Conservation (phyloP, 2,888 invertebrate species). For the Drosophila barbarae region DNA sequence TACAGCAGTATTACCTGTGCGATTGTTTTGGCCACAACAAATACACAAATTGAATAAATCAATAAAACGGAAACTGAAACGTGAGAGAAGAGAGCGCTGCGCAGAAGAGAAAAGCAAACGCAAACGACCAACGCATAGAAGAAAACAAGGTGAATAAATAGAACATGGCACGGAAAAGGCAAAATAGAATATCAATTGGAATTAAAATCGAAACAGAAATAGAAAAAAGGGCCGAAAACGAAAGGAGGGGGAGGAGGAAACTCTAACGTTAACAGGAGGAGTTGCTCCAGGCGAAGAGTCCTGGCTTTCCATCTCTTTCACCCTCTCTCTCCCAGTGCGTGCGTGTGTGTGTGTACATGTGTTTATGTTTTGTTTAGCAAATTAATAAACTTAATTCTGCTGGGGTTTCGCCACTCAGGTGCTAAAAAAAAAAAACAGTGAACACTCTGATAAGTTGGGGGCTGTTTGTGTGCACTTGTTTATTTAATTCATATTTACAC, state of each 20-base stretch:
- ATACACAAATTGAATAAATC: constrained; percentile 54
- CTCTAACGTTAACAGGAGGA: constrained; percentile 11
- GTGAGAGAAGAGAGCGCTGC: constrained; percentile 58
- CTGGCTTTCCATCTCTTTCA: constrained; percentile 2
- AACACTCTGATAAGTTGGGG: constrained; percentile 46
- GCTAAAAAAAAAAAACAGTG: constrained; percentile 52
- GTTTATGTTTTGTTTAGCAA: constrained; percentile 68
- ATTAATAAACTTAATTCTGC: constrained; percentile 51
- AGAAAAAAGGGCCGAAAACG: constrained; percentile 38
- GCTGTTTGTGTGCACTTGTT: constrained; percentile 43
- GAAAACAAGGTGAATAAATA: constrained; percentile 67
- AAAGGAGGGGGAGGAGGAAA: neutral
- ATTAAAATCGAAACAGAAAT: constrained; percentile 51
- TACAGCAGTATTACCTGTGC: constrained; percentile 51
- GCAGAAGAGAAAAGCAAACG: constrained; percentile 63
- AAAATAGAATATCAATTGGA: constrained; percentile 26
- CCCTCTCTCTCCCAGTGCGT: constrained; percentile 4
- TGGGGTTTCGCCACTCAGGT: constrained; percentile 45
- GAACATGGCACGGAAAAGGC: constrained; percentile 37
- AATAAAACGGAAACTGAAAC: constrained; percentile 53
- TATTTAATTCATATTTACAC: constrained; percentile 59
- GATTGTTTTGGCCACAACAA: constrained; percentile 50
- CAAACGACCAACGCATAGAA: constrained; percentile 56
- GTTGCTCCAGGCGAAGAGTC: constrained; percentile 58
- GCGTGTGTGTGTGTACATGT: constrained; percentile 38